phyloP scores from a whole-genome alignment of 2,113 vertebrate species.

The Furnarius figulus region DNA sequence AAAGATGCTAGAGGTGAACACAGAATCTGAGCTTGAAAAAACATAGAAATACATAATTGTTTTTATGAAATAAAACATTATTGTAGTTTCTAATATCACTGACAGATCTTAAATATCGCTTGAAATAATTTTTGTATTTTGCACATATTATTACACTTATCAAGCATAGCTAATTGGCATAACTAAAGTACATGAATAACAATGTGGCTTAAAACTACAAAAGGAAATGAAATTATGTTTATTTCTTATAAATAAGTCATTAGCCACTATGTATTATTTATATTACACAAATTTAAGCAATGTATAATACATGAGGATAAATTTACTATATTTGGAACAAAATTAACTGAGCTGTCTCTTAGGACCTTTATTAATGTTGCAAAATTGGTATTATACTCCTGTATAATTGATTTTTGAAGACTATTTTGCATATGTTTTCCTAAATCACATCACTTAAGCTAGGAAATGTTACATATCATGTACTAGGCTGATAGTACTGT shows the following conservation, averaged over 20 bases:
- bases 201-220: conserved; percentile 47
- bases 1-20: neutral
- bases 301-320: conserved; percentile 77
- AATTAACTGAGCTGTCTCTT: conserved; percentile 72
- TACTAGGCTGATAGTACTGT: neutral
- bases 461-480: conserved; percentile 1
- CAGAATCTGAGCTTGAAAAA: neutral
- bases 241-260: conserved; percentile 76
- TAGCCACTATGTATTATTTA: conserved; percentile 74
- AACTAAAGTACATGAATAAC: conserved; percentile 52
- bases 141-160: conserved; percentile 9
- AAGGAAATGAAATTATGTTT: conserved; percentile 64
- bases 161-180: conserved; percentile 43
- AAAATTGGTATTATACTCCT: conserved; percentile 67
- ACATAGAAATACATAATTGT: neutral
- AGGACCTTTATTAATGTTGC: conserved; percentile 75
- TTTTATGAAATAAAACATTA: conserved; percentile 31
- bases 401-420: conserved; percentile 74
- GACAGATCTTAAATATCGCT: neutral
- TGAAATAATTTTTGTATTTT: conserved; percentile 32
- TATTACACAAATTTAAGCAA: conserved; percentile 74
- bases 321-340: conserved; percentile 76
- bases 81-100: neutral
- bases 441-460: conserved; percentile 47
- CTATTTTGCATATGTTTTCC: conserved; percentile 64